Conservation (phyloP, 2,888 invertebrate genomes). For the Andrena bucephala region DNA sequence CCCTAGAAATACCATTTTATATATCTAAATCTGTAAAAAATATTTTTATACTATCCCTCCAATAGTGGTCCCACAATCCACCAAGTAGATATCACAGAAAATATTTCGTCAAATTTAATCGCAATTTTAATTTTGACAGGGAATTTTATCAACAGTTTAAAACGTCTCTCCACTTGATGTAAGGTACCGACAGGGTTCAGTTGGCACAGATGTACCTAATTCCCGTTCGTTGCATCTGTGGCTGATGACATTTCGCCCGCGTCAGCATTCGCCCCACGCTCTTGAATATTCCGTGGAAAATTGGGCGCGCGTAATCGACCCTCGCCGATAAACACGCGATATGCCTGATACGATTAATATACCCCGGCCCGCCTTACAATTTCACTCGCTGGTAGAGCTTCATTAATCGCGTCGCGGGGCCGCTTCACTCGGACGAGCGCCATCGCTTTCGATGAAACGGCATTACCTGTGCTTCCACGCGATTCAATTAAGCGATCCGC, state of each 20-base stretch:
- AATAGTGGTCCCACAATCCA: too few relatives aligned
- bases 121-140: too few relatives aligned
- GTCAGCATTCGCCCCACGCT: constrained; percentile 1
- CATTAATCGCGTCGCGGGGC: constrained; percentile 36
- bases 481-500: constrained; percentile 15
- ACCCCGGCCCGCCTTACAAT: constrained; percentile 32
- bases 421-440: constrained; percentile 6
- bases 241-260: constrained; percentile 12
- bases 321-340: constrained; percentile 21
- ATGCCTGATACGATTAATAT: constrained; percentile 50
- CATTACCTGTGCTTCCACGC: background rate
- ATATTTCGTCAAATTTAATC: too few relatives aligned
- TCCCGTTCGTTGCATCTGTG: background rate
- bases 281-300: constrained; percentile 27
- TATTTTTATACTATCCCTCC: too few relatives aligned
- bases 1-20: too few relatives aligned
- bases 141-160: background rate
- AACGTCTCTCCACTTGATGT: background rate
- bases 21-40: too few relatives aligned
- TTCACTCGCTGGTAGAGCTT: constrained; percentile 45
- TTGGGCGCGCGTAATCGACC: constrained; percentile 26
- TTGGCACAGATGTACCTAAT: background rate
- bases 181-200: too few relatives aligned
- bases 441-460: constrained; percentile 9
- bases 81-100: too few relatives aligned